These are phyloP conservation scores for Dysdera silvatica DNA, from an alignment of 1,140 invertebrate genomes.

Conservation along the genomic window DNA sequence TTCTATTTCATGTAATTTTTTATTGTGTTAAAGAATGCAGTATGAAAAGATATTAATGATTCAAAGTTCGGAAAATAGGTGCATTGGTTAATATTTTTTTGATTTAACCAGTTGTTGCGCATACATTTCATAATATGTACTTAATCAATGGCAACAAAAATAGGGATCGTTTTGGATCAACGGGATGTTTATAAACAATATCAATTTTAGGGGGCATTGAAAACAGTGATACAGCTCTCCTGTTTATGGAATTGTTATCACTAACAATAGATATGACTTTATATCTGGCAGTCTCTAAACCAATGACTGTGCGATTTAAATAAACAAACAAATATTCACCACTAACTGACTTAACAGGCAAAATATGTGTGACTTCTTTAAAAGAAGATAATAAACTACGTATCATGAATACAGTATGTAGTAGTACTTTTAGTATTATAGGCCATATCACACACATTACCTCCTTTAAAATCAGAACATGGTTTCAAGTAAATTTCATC, in stretches of 20 bases:
- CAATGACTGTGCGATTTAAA: constrained; percentile 18
- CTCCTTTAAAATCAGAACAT: constrained; percentile 27
- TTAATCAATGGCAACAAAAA: constrained; percentile 8
- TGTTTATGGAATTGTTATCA: no score
- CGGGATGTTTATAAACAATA: constrained; percentile 1
- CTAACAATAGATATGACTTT: constrained; percentile 16
- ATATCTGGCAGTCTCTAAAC: no score
- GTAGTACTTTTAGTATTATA: constrained; percentile 18
- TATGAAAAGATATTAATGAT: neutral
- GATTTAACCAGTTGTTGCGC: neutral
- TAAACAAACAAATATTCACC: constrained; percentile 11
- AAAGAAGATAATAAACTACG: no score
- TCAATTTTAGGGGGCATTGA: neutral
- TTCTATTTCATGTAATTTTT: constrained; percentile 4
- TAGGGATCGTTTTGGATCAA: neutral
- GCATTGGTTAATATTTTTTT: neutral
- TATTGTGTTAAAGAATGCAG: constrained; percentile 1
- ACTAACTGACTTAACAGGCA: constrained; percentile 21
- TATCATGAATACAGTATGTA: constrained; percentile 18
- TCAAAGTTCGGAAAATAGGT: neutral
- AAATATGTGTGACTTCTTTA: constrained; percentile 29
- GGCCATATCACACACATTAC: constrained; percentile 32
- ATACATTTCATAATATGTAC: constrained; percentile 4
- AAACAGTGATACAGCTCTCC: constrained; percentile 21
- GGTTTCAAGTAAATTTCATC: constrained; percentile 32